Percentiles rank a stretch among this genome's conserved stretches.
Conservation (phyloP, 2,888 invertebrate species). For the Periphyllus acericola region DNA sequence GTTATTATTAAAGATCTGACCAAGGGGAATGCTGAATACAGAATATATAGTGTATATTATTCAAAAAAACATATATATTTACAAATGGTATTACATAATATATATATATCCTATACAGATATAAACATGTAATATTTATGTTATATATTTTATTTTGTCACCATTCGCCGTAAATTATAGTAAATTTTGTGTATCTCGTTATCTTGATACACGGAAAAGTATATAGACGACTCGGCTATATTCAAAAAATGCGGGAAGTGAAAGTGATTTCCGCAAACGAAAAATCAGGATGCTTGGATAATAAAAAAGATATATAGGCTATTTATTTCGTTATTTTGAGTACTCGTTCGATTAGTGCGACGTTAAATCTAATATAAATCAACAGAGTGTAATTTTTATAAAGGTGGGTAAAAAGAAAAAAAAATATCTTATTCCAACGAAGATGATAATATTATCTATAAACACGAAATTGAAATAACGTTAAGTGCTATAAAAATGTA, state of each 20-base stretch:
- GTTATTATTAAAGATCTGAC: not conserved
- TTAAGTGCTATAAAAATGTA: no score
- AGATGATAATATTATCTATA: not conserved
- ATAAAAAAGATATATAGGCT: constrained; percentile 48
- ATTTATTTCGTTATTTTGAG: constrained; percentile 57
- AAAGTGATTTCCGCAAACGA: constrained; percentile 55
- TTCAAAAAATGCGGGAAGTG: constrained; percentile 45
- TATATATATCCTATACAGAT: no score
- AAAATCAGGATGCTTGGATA: constrained; percentile 50
- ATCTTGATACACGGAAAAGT: constrained; percentile 15
- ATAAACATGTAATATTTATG: not conserved
- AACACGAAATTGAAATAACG: not conserved
- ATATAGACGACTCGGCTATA: constrained; percentile 5
- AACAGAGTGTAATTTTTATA: not conserved
- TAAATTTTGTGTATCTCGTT: not conserved
- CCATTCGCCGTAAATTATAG: constrained; percentile 15
- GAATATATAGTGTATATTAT: no score
- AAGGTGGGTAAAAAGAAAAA: not conserved
- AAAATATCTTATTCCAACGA: not conserved
- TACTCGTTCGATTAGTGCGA: constrained; percentile 44
- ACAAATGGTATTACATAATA: no score
- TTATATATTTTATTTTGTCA: constrained; percentile 29
- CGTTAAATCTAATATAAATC: constrained; percentile 40
- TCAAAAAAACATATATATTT: no score
- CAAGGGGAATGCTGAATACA: no score